Percentiles rank a stretch among this genome's conserved stretches.
phyloP scores from a whole-genome alignment of 2,888 invertebrate species.

The Perdita meconis region DNA sequence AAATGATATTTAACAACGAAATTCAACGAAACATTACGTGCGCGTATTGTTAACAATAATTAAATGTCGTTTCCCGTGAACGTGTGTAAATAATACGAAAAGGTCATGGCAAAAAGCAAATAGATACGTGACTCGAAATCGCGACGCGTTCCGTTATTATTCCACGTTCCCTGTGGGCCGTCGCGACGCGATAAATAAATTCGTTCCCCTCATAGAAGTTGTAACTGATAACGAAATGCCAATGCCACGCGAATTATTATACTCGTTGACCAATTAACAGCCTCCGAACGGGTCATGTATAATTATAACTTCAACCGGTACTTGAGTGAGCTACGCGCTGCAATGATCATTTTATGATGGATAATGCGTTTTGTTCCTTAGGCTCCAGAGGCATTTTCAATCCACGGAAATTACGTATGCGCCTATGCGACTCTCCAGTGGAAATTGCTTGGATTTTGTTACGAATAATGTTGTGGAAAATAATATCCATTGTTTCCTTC shows the following conservation, averaged over 20 bases:
- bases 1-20: background rate
- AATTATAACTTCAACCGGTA: conserved; percentile 35
- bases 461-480: no score
- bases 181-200: conserved; percentile 66
- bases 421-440: background rate
- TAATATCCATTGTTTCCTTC: background rate
- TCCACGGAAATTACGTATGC: background rate
- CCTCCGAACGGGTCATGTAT: conserved; percentile 20
- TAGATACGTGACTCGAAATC: background rate
- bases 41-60: conserved; percentile 13
- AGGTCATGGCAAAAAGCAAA: conserved; percentile 5
- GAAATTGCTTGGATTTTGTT: background rate
- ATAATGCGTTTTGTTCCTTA: background rate
- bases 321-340: conserved; percentile 1
- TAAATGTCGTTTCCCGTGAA: background rate
- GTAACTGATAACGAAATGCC: conserved; percentile 70
- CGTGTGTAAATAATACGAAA: background rate
- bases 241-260: conserved; percentile 49
- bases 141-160: conserved; percentile 15
- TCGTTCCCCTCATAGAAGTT: conserved; percentile 65
- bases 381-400: background rate
- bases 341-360: conserved; percentile 20
- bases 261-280: conserved; percentile 48
- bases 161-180: background rate
- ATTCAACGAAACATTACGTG: background rate